Conservation (phyloP, 1,140 invertebrate genomes). For the Drosophila bipectinata region DNA sequence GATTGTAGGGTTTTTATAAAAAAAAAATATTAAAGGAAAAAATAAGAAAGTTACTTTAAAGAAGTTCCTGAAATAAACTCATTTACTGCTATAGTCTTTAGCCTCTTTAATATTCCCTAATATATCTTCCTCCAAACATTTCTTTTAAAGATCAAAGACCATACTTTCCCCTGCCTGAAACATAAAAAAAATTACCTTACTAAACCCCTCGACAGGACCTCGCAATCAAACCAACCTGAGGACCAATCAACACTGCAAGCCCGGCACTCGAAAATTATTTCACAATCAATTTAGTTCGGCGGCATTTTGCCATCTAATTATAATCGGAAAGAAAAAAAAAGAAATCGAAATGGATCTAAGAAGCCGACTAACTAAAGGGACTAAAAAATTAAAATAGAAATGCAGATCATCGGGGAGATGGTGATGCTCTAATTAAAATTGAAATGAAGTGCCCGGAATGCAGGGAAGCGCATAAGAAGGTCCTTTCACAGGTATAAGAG, state of each 20-base stretch:
- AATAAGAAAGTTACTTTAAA: no score
- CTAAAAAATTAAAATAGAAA: slow-evolving; percentile 38
- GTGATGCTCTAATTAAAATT: slow-evolving; percentile 77
- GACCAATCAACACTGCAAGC: slow-evolving; percentile 66
- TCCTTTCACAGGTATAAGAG: slow-evolving; percentile 39
- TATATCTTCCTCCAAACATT: no score
- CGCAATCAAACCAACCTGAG: slow-evolving; percentile 16
- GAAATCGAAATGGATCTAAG: slow-evolving; percentile 11
- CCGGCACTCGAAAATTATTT: slow-evolving; percentile 73
- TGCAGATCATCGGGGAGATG: slow-evolving; percentile 45
- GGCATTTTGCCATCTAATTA: slow-evolving; percentile 82
- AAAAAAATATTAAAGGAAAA: not conserved
- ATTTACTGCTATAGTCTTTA: no score
- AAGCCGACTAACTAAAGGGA: slow-evolving; percentile 51
- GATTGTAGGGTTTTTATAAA: not conserved
- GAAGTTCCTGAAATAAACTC: no score
- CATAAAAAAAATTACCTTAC: slow-evolving; percentile 9
- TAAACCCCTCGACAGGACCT: slow-evolving; percentile 35
- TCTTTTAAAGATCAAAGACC: slow-evolving; percentile 21
- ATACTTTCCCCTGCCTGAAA: slow-evolving; percentile 8
- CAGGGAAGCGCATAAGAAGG: slow-evolving; percentile 49
- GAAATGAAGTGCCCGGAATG: slow-evolving; percentile 69
- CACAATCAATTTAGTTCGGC: slow-evolving; percentile 73
- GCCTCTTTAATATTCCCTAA: no score
- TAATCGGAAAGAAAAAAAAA: slow-evolving; percentile 43